phyloP scores from a whole-genome alignment of 2,113 vertebrate genomes.

The Sinocyclocheilus grahami region DNA sequence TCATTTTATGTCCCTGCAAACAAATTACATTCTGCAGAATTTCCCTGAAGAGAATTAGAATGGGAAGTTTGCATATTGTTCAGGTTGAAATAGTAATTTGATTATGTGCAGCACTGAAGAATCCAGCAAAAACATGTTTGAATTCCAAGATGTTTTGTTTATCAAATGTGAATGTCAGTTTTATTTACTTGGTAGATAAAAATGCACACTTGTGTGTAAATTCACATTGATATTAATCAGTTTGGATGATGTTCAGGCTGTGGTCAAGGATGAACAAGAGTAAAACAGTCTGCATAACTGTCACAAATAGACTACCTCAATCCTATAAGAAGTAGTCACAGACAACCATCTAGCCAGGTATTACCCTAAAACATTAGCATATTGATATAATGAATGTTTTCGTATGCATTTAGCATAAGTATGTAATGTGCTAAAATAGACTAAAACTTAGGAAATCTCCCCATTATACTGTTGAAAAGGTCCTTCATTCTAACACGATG shows the following conservation, averaged over 20 bases:
- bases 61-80: not conserved
- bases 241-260: not conserved
- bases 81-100: not conserved
- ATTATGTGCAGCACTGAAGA: not conserved
- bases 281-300: not conserved
- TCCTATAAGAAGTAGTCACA: not conserved
- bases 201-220: not conserved
- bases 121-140: not conserved
- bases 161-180: not conserved
- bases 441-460: too few species aligned
- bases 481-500: too few species aligned
- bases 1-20: not conserved
- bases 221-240: not conserved
- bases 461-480: too few species aligned
- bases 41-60: not conserved
- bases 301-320: not conserved
- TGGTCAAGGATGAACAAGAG: not conserved
- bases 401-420: not conserved
- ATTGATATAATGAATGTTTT: not conserved
- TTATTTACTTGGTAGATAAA: not conserved
- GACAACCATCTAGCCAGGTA: not conserved
- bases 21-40: not conserved
- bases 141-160: not conserved
- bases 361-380: not conserved
- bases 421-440: too few species aligned